Conservation (phyloP, 2,888 invertebrate genomes). For the Lepidochitona cinerea region DNA sequence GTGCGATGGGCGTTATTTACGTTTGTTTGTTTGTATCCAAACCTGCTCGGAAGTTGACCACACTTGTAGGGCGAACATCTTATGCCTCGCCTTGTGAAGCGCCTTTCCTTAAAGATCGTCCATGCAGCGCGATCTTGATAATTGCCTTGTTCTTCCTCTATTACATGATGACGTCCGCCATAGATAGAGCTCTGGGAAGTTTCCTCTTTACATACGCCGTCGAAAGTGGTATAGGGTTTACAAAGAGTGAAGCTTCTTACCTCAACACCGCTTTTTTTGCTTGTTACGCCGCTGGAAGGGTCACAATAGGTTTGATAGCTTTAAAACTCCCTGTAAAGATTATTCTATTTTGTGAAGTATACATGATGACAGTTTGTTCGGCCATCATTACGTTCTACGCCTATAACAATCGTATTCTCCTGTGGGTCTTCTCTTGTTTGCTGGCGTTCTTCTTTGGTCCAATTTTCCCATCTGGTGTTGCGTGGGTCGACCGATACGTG, state of each 20-base stretch:
- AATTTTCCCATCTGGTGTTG: slow-evolving; percentile 34
- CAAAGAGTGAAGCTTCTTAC: slow-evolving; percentile 34
- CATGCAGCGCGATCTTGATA: neutral
- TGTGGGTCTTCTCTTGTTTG: slow-evolving; percentile 33
- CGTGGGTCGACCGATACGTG: slow-evolving; percentile 36
- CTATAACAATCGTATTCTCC: slow-evolving; percentile 13
- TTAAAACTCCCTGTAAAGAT: slow-evolving; percentile 26
- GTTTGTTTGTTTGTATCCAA: neutral
- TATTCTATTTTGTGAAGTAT: slow-evolving; percentile 23
- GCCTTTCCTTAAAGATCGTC: neutral
- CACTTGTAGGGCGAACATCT: neutral
- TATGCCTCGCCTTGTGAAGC: neutral
- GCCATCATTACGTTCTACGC: slow-evolving; percentile 31
- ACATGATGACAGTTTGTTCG: slow-evolving; percentile 20
- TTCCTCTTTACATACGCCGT: slow-evolving; percentile 7
- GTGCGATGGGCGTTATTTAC: slow-evolving; percentile 17
- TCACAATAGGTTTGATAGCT: slow-evolving; percentile 25
- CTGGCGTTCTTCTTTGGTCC: slow-evolving; percentile 33
- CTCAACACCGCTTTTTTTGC: slow-evolving; percentile 38
- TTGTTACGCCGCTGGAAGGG: slow-evolving; percentile 32
- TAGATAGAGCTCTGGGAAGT: neutral
- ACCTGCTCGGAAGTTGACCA: neutral
- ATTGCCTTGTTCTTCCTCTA: neutral
- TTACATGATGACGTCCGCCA: neutral
- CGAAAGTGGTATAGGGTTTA: slow-evolving; percentile 26